Conservation (phyloP, 1,140 invertebrate genomes). For the Drosophila hydei region DNA sequence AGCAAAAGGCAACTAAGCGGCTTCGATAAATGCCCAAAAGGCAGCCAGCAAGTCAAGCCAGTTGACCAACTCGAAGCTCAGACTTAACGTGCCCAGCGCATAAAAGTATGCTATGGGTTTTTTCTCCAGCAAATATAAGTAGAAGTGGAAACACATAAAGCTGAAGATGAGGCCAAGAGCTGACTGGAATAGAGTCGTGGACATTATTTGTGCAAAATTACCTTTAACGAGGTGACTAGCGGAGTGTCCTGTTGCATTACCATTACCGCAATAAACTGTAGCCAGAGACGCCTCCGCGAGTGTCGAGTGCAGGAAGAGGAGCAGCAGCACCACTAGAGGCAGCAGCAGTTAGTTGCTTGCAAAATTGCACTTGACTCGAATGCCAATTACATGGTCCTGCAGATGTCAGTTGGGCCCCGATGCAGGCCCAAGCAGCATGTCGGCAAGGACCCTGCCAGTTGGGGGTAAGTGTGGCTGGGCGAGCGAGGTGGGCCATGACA, state of each 20-base stretch:
- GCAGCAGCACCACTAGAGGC: conserved; percentile 11
- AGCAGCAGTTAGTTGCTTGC: conserved; percentile 57
- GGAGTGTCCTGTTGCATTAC: conserved; percentile 74
- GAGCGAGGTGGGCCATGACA: not conserved
- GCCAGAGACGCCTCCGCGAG: conserved; percentile 21
- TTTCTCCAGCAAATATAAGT: conserved; percentile 23
- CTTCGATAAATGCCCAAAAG: conserved; percentile 40
- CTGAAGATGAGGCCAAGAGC: not conserved
- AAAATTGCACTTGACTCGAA: conserved; percentile 81
- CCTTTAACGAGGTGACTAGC: conserved; percentile 82
- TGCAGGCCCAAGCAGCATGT: conserved; percentile 26
- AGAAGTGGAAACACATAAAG: conserved; percentile 53
- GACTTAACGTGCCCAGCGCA: conserved; percentile 50
- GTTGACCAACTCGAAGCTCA: conserved; percentile 46
- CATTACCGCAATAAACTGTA: conserved; percentile 80
- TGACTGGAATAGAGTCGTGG: conserved; percentile 65
- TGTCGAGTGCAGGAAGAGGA: conserved; percentile 29
- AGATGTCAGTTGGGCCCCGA: conserved; percentile 56
- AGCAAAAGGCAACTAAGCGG: conserved; percentile 48
- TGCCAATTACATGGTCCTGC: conserved; percentile 75
- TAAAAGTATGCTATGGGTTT: conserved; percentile 42
- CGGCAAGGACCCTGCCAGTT: conserved; percentile 46
- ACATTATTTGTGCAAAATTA: conserved; percentile 81
- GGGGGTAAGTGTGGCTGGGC: not conserved
- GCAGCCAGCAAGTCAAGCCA: conserved; percentile 3